Percentiles rank a stretch among this genome's conserved stretches.
Conservation (phyloP, 2,797 vertebrate species). For the Neosalanx taihuensis region DNA sequence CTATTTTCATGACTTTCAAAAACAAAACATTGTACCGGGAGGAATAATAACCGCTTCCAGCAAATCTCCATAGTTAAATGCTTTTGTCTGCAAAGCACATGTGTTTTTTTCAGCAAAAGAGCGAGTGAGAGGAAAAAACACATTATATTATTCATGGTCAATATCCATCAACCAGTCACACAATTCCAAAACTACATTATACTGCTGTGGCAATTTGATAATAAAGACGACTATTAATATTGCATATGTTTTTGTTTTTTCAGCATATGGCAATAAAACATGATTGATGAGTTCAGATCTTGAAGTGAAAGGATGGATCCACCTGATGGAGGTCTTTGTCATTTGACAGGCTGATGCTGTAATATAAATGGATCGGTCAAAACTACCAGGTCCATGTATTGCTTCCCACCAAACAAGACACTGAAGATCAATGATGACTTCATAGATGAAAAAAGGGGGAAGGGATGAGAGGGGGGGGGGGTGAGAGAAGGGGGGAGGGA, state of each 20-base stretch:
- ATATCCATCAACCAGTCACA: not conserved
- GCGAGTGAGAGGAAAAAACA: conserved; percentile 22
- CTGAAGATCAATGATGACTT: not conserved
- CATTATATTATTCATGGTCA: not conserved
- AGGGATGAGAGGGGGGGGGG: no score
- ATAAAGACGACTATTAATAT: conserved; percentile 1
- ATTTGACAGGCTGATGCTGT: not conserved
- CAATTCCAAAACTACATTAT: not conserved
- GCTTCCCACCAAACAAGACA: not conserved
- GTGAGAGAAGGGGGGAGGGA: no score
- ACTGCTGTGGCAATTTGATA: not conserved
- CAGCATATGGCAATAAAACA: not conserved
- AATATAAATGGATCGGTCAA: no score
- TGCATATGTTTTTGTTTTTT: not conserved
- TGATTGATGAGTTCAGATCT: conserved; percentile 6
- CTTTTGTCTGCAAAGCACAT: conserved; percentile 33
- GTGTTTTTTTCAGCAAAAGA: conserved; percentile 8
- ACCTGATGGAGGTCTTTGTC: not conserved
- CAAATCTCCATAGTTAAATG: conserved; percentile 50
- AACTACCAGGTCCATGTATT: not conserved
- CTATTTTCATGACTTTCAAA: conserved; percentile 57
- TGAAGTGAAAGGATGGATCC: not conserved
- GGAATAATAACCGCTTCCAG: conserved; percentile 54
- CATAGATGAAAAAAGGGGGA: no score
- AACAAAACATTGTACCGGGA: conserved; percentile 57